Evolutionary conservation across 2,888 invertebrate genomes (phyloP), one percentile per base, ranked within the genome.

Genomic region (Sepioteuthis lessoniana): DNA sequence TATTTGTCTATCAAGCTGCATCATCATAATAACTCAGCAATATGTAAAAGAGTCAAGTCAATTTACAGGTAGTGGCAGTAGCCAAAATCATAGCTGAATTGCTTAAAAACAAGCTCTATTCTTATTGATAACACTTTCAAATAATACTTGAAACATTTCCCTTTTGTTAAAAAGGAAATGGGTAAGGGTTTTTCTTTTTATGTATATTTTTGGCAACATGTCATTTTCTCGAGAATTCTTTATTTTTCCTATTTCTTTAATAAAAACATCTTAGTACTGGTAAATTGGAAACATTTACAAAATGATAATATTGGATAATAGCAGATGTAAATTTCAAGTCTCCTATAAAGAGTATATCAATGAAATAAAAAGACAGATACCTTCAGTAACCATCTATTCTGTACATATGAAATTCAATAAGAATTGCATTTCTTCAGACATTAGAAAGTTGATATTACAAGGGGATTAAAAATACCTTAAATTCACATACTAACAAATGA

Each of bases 381-480:
- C n/a, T n/a, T 19, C 50, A 50, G 50, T 16, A 2, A 19, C 10
- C 21, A 21, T 76, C n/a, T 76, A n/a, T 16, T 31, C n/a, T 76
- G 7, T n/a, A 7, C n/a, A 7, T n/a, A 76, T 76, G 16, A 10
- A 25, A 76, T 1, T 35, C 16, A 16, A 2, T 35, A 76, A n/a
- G n/a, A 76, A 76, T 16, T 76, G 76, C 16, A 76, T 35, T 76
- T 76, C n/a, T 76, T n/a, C 76, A 35, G 76, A 21, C n/a, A n/a
- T 42, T 46, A 91, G 46, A 91, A 91, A 46, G 91, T n/a, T 92
- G 42, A 92, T 31, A 46, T 92, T 46, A 91, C 46, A 92, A 92
- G 7, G 46, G 13, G 92, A 42, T 92, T 92, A 47, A 47, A 92
- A 92, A n/a, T 76, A n/a, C 8, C 28, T 92, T 47, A 92, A 42